These are phyloP conservation scores for Micropoecilia bifurca DNA, from an alignment of 2,797 vertebrate species.

Conservation along the genomic window DNA sequence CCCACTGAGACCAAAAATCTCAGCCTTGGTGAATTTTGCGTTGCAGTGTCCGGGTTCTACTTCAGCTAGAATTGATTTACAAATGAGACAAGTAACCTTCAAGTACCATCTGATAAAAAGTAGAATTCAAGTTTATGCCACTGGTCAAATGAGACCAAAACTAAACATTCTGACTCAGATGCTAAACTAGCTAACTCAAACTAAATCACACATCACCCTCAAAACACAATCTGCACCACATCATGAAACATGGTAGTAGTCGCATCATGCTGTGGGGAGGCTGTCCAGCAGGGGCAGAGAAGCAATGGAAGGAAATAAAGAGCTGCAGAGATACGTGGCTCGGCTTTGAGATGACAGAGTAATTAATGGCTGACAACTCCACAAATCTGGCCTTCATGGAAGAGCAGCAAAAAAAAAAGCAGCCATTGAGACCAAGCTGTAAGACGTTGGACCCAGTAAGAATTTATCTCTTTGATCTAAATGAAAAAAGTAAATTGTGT, in stretches of 20 bases:
- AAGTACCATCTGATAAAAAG: not conserved
- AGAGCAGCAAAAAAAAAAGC: not conserved
- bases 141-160: not conserved
- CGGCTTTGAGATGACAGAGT: not conserved
- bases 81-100: not conserved
- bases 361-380: not conserved
- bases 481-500: not conserved
- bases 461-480: not conserved
- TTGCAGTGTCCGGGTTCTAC: not conserved
- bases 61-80: not conserved
- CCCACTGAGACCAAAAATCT: not conserved
- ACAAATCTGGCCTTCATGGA: not conserved
- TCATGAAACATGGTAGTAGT: not conserved
- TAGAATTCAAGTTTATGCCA: not conserved
- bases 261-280: not conserved
- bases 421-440: not conserved
- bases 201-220: not conserved
- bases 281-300: not conserved
- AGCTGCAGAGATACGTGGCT: not conserved
- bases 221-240: not conserved
- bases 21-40: not conserved
- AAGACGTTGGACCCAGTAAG: too few relatives aligned
- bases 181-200: not conserved
- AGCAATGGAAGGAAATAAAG: not conserved
- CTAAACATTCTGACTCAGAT: not conserved